phyloP scores from a whole-genome alignment of 2,113 vertebrate species.

The Dicerorhinus sumatrensis region DNA sequence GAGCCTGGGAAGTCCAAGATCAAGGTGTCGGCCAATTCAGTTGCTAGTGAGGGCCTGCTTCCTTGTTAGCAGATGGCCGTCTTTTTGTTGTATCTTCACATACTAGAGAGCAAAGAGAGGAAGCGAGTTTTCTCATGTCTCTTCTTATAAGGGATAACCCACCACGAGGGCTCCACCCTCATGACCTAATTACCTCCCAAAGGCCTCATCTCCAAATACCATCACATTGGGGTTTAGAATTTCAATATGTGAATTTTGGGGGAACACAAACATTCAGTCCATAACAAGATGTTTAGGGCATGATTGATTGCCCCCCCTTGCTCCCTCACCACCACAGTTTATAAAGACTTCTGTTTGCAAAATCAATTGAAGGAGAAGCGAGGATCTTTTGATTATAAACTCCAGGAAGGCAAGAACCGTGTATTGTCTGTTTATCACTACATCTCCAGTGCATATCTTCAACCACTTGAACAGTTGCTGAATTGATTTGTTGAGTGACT shows the following conservation, averaged over 20 bases:
- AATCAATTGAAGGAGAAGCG: neutral
- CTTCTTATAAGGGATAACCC: neutral
- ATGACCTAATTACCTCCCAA: neutral
- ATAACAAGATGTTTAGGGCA: neutral
- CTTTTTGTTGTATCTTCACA: neutral
- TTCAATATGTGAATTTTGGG: neutral
- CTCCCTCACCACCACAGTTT: neutral
- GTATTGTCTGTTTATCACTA: neutral
- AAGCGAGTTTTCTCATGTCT: neutral
- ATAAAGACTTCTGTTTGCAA: slow-evolving; percentile 22
- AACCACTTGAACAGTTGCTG: neutral
- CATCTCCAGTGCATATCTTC: neutral
- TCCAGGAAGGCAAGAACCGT: neutral
- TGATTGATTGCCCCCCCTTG: neutral
- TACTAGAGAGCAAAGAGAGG: neutral
- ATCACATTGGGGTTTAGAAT: neutral
- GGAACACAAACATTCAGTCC: neutral
- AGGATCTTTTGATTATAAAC: neutral
- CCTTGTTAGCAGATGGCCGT: neutral
- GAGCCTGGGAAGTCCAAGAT: neutral
- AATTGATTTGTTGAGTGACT: neutral
- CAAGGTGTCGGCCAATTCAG: neutral
- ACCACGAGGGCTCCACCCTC: neutral
- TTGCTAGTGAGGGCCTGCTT: neutral
- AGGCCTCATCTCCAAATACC: neutral